These are phyloP conservation scores for Todus mexicanus DNA, from an alignment of 2,797 vertebrate genomes.

Conservation along the genomic window DNA sequence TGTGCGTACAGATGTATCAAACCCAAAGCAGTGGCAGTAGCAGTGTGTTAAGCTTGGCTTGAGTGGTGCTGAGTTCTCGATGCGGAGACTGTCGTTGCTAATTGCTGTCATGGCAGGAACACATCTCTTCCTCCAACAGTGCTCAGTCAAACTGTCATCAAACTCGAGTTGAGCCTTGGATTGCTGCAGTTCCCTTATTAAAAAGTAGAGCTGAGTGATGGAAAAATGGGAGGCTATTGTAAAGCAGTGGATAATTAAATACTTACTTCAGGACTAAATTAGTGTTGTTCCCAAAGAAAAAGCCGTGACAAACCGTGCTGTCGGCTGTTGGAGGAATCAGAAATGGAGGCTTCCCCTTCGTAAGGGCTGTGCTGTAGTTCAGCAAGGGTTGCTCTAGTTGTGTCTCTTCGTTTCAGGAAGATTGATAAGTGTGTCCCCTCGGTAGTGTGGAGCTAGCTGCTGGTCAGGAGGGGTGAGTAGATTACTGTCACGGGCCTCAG, in stretches of 20 bases:
- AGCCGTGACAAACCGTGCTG: accelerated
- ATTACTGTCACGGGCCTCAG: accelerated
- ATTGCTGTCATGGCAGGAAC: neutral
- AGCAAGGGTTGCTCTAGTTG: neutral
- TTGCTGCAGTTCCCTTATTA: neutral
- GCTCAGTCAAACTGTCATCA: neutral
- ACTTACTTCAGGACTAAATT: neutral
- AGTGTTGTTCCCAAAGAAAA: neutral
- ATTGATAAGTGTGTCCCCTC: accelerated
- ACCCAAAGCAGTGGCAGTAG: neutral
- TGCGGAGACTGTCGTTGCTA: neutral
- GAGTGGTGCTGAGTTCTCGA: neutral
- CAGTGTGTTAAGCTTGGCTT: neutral
- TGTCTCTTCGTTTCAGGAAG: neutral
- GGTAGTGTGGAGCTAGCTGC: neutral
- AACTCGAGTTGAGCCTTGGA: neutral
- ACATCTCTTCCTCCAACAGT: neutral
- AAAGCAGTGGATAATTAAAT: neutral
- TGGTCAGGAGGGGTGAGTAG: neutral
- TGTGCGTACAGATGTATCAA: no score
- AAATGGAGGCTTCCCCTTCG: accelerated
- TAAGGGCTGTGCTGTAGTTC: neutral
- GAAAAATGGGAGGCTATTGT: neutral
- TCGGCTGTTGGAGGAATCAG: neutral
- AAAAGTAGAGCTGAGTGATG: neutral